These are phyloP conservation scores for Xestoiulus laeticollis DNA, from an alignment of 2,888 invertebrate genomes.

Conservation along the genomic window DNA sequence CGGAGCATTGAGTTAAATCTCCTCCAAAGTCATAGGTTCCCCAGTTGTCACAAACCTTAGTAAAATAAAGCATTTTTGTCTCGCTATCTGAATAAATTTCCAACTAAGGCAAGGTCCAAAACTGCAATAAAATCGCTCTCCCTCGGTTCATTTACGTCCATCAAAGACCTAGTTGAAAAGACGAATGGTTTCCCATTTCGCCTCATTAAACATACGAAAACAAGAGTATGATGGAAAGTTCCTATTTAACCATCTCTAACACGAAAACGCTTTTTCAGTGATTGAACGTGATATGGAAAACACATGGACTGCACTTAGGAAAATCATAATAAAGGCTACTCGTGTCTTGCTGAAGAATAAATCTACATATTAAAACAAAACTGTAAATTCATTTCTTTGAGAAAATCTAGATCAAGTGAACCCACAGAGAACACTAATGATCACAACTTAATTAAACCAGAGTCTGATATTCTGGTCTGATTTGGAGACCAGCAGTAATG, in stretches of 20 bases:
- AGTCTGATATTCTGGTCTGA: too few species aligned
- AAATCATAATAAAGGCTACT: neutral
- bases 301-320: neutral
- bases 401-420: too few species aligned
- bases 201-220: conserved; percentile 18
- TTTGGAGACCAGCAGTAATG: too few species aligned
- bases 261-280: neutral
- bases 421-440: too few species aligned
- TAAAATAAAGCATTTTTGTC: neutral
- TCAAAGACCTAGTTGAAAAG: neutral
- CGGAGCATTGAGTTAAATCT: neutral
- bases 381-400: too few species aligned
- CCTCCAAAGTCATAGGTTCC: neutral
- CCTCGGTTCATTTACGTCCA: neutral
- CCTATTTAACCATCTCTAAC: neutral
- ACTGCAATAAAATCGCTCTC: conserved; percentile 16
- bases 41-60: neutral
- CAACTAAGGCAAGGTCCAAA: neutral
- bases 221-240: neutral
- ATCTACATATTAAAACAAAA: too few species aligned
- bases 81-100: neutral
- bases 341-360: too few species aligned
- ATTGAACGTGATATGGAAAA: neutral
- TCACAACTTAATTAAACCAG: too few species aligned
- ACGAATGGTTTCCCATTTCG: neutral